Conservation (phyloP, 2,113 vertebrate genomes). For the Uropsilus gracilis region DNA sequence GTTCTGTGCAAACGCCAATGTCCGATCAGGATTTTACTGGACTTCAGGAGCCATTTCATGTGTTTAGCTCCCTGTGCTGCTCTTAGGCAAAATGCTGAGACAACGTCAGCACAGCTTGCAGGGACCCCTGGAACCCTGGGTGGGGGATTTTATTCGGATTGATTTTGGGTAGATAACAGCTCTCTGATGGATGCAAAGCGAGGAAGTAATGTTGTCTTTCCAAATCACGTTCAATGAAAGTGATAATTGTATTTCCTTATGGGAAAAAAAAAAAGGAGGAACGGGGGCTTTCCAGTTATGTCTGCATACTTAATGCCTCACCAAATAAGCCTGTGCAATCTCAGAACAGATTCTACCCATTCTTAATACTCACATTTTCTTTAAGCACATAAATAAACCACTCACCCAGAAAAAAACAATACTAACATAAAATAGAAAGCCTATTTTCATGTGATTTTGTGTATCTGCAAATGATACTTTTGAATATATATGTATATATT, state of each 20-base stretch:
- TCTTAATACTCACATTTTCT: neutral
- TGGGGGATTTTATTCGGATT: conserved; percentile 42
- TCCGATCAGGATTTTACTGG: conserved; percentile 11
- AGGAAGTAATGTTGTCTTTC: conserved; percentile 61
- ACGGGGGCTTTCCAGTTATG: neutral
- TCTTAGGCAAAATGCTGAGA: conserved; percentile 2
- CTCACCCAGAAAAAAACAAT: neutral
- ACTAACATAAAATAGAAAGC: neutral
- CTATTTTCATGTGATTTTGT: neutral
- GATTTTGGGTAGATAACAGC: conserved; percentile 8
- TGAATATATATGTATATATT: neutral
- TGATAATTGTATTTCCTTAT: conserved; percentile 37
- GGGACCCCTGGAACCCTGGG: neutral
- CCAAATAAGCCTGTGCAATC: conserved; percentile 24
- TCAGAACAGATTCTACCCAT: neutral
- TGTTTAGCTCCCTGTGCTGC: neutral
- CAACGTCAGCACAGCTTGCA: neutral
- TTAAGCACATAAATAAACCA: neutral
- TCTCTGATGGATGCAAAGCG: conserved; percentile 45
- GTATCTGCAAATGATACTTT: neutral
- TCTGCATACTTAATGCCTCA: conserved; percentile 34
- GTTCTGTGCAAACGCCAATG: neutral
- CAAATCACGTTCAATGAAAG: conserved; percentile 40
- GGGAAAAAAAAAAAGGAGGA: neutral
- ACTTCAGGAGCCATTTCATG: neutral